Evolutionary conservation across 2,113 vertebrate species (phyloP), one percentile per base, ranked within the genome.

Genomic region (Notothenia rossii): DNA sequence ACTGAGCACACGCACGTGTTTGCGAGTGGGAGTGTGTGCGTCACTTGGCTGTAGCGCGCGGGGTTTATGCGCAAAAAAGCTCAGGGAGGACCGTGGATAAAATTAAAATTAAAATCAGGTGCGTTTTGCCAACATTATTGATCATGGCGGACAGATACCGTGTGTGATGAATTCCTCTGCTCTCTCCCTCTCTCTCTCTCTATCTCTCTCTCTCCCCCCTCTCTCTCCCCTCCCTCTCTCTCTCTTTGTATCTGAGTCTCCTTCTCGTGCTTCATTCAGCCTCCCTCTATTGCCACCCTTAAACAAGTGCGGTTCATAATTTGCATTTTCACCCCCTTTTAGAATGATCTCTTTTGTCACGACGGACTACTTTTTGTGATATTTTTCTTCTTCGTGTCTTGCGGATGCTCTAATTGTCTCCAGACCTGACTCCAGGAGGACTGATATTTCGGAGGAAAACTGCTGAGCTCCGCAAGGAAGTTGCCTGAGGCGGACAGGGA

Each of bases 391-490:
- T 51, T 54, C 29, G 5, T 18, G 40, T 13, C 65, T 60, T 49
- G 33, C 53, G 74, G 81, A 74, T 80, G 25, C 1, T 51, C 29
- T 81, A 13, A 51, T 82, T 73, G n/a, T 75, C 72, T 70, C 70
- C 33, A 54, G 13, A 60, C 59, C 67, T 66, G 14, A 60, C 67
- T 79, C 81, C 56, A 55, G 68, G 71, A 84, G 82, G 72, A 81
- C 62, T 48, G 68, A 20, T 62, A 54, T 71, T 68, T 76, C 13
- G 11, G 18, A 5, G 13, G 62, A 40, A 61, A 91, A 92, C 86
- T 94, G 90, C 92, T 91, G 87, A 91, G 90, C 79, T 94, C 81
- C 86, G 93, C 92, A 92, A 90, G 89, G 92, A 94, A 94, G 93
- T 94, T 94, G 89, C 84, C 78, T 20, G 75, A 91, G 87, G 89